Base-by-base conservation (phyloP, 2,113 vertebrate genomes). In the Macquaria ambigua region DNA sequence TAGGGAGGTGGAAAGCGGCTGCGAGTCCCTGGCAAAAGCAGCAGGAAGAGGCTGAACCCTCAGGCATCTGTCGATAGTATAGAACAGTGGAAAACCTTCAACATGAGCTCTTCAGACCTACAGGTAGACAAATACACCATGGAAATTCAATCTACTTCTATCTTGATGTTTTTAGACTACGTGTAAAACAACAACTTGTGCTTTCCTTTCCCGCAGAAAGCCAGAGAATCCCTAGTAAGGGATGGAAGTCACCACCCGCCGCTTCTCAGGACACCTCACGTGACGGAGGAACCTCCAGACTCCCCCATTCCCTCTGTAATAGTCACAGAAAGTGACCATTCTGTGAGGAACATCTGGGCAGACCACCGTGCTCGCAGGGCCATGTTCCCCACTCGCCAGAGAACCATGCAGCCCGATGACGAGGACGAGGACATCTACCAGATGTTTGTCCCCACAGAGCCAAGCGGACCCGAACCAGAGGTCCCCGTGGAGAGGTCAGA, bases 381-480 rank as follows among this genome's bases (percentile, higher is more conserved):
- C 58, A 94, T 98, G 94, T 99, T 99, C 85, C 97, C 98, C 62
- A 96, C 96, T 70, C 97, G 95, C 59, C 96, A 95, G 56, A 93
- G 96, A 39, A 95, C 97, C 6, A 96, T 96, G 46, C 97, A 97
- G 82, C 95, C 97, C 0, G 96, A 97, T 1, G 98, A 98, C 0
- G 98, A 98, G 0, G 98, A 98, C 0, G 97, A 98, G 61, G 97
- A 98, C 0, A 98, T 99, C 81, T 99, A 99, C 87, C 98, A 99
- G 89, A 97, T 98, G 97, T 99, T 99, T 84, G 87, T 98, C 77
- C 97, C 97, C 0, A 97, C 97, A 0, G 95, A 96, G 87, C 92
- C 77, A 2, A 78, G 91, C 0, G 96, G 95, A 18, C 94, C 96
- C 0, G 96, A 96, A 6, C 72, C 95, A 21, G 95, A 96, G 86